Evolutionary conservation across 92 coral and sea anemone species (phyloP).

Genomic region (Zoanthus sansibaricus): DNA sequence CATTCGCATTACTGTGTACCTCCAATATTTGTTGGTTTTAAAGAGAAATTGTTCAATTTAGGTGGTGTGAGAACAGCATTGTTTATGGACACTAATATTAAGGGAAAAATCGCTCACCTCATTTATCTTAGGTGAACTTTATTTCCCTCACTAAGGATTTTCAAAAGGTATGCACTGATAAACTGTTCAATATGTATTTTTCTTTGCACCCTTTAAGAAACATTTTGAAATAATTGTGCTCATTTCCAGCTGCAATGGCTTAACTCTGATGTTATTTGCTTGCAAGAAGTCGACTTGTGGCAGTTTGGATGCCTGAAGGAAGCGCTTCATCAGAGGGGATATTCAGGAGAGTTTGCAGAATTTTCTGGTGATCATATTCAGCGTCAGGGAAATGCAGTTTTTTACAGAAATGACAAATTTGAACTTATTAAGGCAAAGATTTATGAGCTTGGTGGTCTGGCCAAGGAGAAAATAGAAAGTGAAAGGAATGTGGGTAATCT

Average conservation of each 20-base stretch:
- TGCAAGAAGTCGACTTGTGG: constrained; percentile 35
- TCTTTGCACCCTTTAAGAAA: too few species aligned
- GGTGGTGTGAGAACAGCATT: too few species aligned
- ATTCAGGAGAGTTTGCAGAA: constrained; percentile 33
- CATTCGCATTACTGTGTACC: too few species aligned
- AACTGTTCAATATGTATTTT: too few species aligned
- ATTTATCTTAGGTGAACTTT: too few species aligned
- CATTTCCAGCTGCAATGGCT: constrained; percentile 33
- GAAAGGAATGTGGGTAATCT: not conserved
- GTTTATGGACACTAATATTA: too few species aligned
- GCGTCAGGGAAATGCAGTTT: constrained; percentile 11
- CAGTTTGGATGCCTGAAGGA: constrained; percentile 30
- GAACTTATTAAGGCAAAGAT: constrained; percentile 20
- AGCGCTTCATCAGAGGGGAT: constrained; percentile 25
- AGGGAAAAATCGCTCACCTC: too few species aligned
- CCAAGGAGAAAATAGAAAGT: not conserved
- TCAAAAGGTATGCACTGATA: too few species aligned
- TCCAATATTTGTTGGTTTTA: too few species aligned
- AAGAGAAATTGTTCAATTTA: too few species aligned
- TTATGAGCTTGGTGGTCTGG: constrained; percentile 14
- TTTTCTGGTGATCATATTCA: not conserved
- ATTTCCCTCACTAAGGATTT: too few species aligned
- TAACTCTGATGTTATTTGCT: constrained; percentile 31
- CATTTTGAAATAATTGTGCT: not conserved
- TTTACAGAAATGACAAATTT: constrained; percentile 29